phyloP scores from a whole-genome alignment of 2,888 invertebrate species.

The Leucania comma region DNA sequence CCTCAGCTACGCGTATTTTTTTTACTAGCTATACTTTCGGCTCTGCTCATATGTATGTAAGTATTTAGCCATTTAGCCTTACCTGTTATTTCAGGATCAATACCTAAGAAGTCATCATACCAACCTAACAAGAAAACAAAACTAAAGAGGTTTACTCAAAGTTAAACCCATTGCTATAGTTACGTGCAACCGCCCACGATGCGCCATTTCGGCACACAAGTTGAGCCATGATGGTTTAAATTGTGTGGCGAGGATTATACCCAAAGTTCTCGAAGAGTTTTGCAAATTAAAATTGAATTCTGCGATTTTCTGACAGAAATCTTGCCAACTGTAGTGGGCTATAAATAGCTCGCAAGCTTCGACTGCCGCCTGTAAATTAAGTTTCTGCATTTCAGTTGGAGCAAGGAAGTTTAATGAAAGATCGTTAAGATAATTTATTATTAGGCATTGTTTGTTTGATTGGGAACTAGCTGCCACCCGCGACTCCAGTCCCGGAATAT shows the following conservation, averaged over 20 bases:
- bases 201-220: too few relatives aligned
- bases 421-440: conserved; percentile 3
- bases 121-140: too few relatives aligned
- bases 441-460: neutral
- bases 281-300: neutral
- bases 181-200: too few relatives aligned
- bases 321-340: conserved; percentile 1
- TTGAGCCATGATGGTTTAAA: too few relatives aligned
- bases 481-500: too few relatives aligned
- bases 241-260: too few relatives aligned
- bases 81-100: neutral
- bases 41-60: neutral
- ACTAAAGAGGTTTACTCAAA: too few relatives aligned
- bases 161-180: too few relatives aligned
- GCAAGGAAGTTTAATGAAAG: neutral
- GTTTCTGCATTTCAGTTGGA: neutral
- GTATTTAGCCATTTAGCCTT: neutral
- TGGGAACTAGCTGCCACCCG: neutral
- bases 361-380: neutral
- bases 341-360: conserved; percentile 5
- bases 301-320: neutral
- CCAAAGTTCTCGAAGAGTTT: neutral
- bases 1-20: conserved; percentile 7
- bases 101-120: too few relatives aligned
- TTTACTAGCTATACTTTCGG: conserved; percentile 1